A percentile compares a stretch with the other conserved stretches of the same genome.
These are phyloP conservation scores for Promerops cafer DNA, from an alignment of 2,113 vertebrate species.

Conservation along the genomic window DNA sequence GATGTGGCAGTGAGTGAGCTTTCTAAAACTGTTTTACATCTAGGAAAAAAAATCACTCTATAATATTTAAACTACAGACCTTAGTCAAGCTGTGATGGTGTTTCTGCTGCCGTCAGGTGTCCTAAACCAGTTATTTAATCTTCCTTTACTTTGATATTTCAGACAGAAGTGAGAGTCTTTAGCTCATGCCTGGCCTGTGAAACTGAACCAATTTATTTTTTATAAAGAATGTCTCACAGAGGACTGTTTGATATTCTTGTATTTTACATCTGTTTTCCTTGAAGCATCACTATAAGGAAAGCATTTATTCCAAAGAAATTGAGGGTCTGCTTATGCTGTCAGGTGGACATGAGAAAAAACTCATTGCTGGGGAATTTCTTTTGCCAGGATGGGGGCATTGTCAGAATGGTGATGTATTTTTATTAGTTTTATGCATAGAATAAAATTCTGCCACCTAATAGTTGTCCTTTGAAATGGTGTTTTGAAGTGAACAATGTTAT, in stretches of 20 bases:
- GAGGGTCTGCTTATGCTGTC: neutral
- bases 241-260: neutral
- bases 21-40: neutral
- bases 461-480: neutral
- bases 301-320: neutral
- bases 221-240: neutral
- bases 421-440: neutral
- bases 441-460: neutral
- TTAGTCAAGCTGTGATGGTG: neutral
- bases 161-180: neutral
- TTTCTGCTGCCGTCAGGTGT: neutral
- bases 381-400: neutral
- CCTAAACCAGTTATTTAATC: neutral
- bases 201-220: neutral
- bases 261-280: neutral
- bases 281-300: neutral
- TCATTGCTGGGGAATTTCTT: neutral
- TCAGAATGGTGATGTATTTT: neutral
- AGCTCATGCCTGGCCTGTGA: neutral
- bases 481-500: neutral
- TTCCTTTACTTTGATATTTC: neutral
- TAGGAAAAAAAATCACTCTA: neutral
- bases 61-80: neutral
- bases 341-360: neutral
- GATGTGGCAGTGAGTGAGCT: neutral